Base-by-base conservation (phyloP, 2,888 invertebrate species). In the Stenodema calcarata region DNA sequence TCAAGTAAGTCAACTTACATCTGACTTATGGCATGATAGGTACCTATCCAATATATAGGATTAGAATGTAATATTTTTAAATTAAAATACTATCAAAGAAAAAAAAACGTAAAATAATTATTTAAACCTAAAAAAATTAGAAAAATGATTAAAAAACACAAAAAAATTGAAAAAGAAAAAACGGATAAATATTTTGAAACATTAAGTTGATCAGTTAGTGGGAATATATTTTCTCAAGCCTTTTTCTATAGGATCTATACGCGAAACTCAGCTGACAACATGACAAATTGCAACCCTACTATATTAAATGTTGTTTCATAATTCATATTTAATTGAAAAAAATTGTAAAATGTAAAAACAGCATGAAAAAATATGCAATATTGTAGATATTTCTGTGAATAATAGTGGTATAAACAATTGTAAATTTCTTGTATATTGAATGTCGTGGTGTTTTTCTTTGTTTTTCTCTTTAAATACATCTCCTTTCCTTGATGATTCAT, bases 381-480 rank as follows among this genome's bases (percentile, higher is more conserved):
- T 50, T 80, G 80, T 80, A 80, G 80, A 80, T 80, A 80, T 54
- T 54, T 80, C 9, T 80, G 80, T 80, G 80, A 80, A 80, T 80
- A 80, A 80, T 78, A 16, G 11, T 44, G 80, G 30, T 80, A 47
- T 78, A 16, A 54, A 80, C 2, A 62, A 54, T n/a, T 80, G 80
- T 80, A 80, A 18, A 80, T 80, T 78, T 80, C 80, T 28, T 80
- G 80, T 80, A 80, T 80, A 80, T 80, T 80, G 80, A 41, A 44
- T 78, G 78, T 78, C 44, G 78, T 44, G 42, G 42, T 44, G 42
- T 47, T 78, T 41, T 30, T 47, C 12, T 47, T 47, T 62, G n/a
- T n/a, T n/a, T n/a, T n/a, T n/a, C n/a, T n/a, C n/a, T 62, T 23
- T 62, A 62, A 78, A 44, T 42, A 44, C 47, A 23, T 42, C 78